Conservation (phyloP, 64 coral and sea anemone species). For the Stichodactyla helianthus region DNA sequence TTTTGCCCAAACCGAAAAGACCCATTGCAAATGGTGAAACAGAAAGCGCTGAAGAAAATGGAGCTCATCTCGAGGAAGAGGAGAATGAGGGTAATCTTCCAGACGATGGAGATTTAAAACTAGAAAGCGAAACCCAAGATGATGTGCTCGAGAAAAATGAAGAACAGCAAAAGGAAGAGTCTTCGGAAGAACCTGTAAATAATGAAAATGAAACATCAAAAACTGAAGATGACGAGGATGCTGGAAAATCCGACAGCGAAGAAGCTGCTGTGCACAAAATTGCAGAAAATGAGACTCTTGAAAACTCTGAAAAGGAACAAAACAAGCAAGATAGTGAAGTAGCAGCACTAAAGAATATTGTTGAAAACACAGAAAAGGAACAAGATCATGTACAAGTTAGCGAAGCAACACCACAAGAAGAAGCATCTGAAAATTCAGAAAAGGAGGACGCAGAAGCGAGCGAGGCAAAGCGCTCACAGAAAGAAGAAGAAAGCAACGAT, state of each 20-base stretch:
- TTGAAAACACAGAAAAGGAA: neutral
- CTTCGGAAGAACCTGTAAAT: neutral
- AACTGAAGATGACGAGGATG: neutral
- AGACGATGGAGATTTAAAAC: neutral
- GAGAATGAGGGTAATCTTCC: neutral
- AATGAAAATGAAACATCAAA: neutral
- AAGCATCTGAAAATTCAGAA: neutral
- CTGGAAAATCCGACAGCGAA: neutral
- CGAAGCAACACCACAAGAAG: neutral
- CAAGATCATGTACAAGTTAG: neutral
- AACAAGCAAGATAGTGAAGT: neutral
- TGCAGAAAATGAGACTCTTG: neutral
- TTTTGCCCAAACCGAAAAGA: conserved; percentile 17
- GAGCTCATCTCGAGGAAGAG: neutral
- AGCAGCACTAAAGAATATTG: neutral
- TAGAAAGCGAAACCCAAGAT: neutral
- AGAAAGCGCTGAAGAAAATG: conserved; percentile 4
- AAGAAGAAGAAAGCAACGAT: neutral
- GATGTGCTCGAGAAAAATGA: neutral
- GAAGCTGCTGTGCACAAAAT: neutral
- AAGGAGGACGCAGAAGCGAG: neutral
- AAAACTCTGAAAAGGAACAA: neutral
- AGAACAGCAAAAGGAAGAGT: neutral
- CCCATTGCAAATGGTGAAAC: neutral
- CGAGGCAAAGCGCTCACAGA: neutral